Evolutionary conservation across 2,888 invertebrate species (phyloP).

Genomic region (Yponomeuta cagnagella): DNA sequence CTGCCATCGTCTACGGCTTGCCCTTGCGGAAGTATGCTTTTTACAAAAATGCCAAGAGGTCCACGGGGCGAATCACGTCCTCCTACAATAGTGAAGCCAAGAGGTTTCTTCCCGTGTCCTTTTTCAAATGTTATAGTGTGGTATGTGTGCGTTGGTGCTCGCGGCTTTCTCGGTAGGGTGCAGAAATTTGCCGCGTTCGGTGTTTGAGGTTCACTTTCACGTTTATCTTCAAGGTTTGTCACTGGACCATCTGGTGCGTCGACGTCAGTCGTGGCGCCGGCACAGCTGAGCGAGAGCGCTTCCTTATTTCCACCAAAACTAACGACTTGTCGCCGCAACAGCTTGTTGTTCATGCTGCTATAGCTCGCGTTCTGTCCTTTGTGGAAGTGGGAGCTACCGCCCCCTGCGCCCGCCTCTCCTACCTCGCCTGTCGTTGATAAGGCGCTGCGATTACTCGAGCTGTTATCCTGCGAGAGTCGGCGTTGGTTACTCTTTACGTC

Average conservation of each 20-base stretch:
- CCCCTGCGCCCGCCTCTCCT: slow-evolving; percentile 44
- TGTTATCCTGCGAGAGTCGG: slow-evolving; percentile 73
- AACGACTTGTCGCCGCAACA: slow-evolving; percentile 73
- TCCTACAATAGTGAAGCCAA: slow-evolving; percentile 94
- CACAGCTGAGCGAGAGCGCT: slow-evolving; percentile 58
- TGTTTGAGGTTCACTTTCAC: slow-evolving; percentile 55
- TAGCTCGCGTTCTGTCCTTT: slow-evolving; percentile 77
- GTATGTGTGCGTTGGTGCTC: slow-evolving; percentile 81
- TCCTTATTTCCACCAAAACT: slow-evolving; percentile 73
- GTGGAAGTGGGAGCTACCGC: slow-evolving; percentile 76
- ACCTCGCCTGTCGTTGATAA: slow-evolving; percentile 66
- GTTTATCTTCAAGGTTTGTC: slow-evolving; percentile 49
- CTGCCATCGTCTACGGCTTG: slow-evolving; percentile 90
- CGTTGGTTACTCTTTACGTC: slow-evolving; percentile 82
- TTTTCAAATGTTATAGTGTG: slow-evolving; percentile 86
- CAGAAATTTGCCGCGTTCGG: slow-evolving; percentile 80
- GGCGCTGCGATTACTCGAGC: slow-evolving; percentile 65
- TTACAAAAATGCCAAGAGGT: slow-evolving; percentile 89
- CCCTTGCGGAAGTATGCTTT: slow-evolving; percentile 88
- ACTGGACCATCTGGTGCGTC: slow-evolving; percentile 52
- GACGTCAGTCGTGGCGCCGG: slow-evolving; percentile 54
- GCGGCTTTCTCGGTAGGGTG: slow-evolving; percentile 82
- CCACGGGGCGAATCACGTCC: slow-evolving; percentile 90
- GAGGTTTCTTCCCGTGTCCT: slow-evolving; percentile 86
- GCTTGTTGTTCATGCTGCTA: slow-evolving; percentile 78